These are phyloP conservation scores for Drosophila setosimentum DNA, from an alignment of 2,888 invertebrate genomes.

Conservation along the genomic window DNA sequence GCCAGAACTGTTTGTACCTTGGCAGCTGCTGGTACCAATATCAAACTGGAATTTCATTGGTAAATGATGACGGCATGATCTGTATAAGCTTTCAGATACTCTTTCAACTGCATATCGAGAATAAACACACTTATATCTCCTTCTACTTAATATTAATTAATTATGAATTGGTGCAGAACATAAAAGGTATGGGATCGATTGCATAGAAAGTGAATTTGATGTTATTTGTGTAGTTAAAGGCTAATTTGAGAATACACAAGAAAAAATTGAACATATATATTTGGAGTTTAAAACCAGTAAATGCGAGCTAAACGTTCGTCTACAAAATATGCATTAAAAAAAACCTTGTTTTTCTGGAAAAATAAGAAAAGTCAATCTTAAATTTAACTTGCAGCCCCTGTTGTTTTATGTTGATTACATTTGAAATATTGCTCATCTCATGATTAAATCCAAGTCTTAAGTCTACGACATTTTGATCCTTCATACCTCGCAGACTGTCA, in stretches of 20 bases:
- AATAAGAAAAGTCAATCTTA: not conserved
- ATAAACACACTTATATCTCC: not conserved
- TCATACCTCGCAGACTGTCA: slow-evolving; percentile 38
- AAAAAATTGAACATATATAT: not conserved
- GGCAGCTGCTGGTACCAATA: slow-evolving; percentile 61
- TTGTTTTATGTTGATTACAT: not conserved
- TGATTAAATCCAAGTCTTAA: slow-evolving; percentile 18
- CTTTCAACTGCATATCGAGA: not conserved
- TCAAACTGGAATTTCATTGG: not conserved
- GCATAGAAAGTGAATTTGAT: not conserved
- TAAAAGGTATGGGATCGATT: not conserved
- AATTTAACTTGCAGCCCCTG: not conserved
- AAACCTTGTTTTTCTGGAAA: not conserved
- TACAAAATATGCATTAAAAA: not conserved
- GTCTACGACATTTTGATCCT: slow-evolving; percentile 53
- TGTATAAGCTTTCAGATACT: not conserved
- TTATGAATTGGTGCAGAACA: not conserved
- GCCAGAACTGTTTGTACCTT: slow-evolving; percentile 29
- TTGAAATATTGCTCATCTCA: slow-evolving; percentile 30
- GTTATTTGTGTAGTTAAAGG: not conserved
- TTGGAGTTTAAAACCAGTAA: not conserved
- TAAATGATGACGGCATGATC: slow-evolving; percentile 22
- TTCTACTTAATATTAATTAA: not conserved
- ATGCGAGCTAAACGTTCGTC: not conserved
- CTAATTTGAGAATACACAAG: not conserved